Evolutionary conservation across 1,140 invertebrate genomes (phyloP).

Genomic region (Scaptomyza montana): DNA sequence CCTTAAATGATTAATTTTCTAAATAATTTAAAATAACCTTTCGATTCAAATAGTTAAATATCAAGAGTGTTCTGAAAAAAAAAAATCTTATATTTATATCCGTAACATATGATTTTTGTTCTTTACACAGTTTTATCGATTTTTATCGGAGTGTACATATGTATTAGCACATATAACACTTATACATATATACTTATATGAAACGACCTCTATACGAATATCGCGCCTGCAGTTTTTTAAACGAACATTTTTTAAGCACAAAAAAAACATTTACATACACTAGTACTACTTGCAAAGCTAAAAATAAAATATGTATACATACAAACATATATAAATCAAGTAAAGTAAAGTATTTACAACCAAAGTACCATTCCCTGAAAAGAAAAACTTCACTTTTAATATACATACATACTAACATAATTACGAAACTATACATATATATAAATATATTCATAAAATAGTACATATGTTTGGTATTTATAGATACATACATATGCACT

Average conservation of each 20-base stretch:
- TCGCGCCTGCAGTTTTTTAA: conserved; percentile 61
- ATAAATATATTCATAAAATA: conserved; percentile 36
- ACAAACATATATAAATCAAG: conserved; percentile 42
- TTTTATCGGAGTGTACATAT: background rate
- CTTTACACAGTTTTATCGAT: background rate
- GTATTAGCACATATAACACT: conserved; percentile 9
- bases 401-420: conserved; percentile 18
- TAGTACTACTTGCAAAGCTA: conserved; percentile 31
- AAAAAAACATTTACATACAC: conserved; percentile 52
- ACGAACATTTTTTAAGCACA: conserved; percentile 39
- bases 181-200: conserved; percentile 50
- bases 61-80: no score
- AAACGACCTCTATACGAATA: conserved; percentile 62
- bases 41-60: no score
- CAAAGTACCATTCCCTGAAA: conserved; percentile 34
- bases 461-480: conserved; percentile 6
- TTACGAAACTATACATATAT: conserved; percentile 47
- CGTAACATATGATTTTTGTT: no score
- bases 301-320: conserved; percentile 40
- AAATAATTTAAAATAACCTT: no score
- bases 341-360: conserved; percentile 56
- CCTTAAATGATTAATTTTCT: no score
- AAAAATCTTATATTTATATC: no score
- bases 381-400: conserved; percentile 12
- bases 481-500: conserved; percentile 26